Evolutionary conservation across 2,888 invertebrate species (phyloP), one percentile per base, ranked within the genome.

Genomic region (Cephus pulcher): DNA sequence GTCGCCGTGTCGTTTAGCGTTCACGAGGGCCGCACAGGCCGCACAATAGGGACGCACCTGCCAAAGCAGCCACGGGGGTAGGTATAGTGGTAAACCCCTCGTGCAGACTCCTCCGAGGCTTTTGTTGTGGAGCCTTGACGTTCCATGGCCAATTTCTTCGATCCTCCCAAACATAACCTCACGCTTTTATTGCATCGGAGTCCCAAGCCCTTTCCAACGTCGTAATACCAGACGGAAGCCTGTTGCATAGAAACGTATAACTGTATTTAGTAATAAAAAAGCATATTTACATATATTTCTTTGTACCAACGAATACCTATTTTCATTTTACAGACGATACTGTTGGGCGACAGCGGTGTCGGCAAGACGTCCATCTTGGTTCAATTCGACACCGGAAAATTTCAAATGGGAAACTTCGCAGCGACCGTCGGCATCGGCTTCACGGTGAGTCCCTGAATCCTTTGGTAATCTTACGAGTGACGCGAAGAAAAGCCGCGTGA

Each of bases 351-450:
- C 93, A 97, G 97, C 82, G 98, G 98, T 11, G 98, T 98, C 30
- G 98, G 98, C 11, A 98, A 98, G 92, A 98, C 98, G 0, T 98
- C 98, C 3, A 93, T 98, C 76, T 93, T 98, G 81, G 98, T 98
- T 40, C 97, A 98, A 93, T 98, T 98, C 91, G 98, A 98, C 92
- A 98, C 97, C 23, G 97, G 97, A 76, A 97, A 95, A 92, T 98
- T 98, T 91, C 97, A 97, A 89, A 94, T 95, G 1, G 97, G 97
- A 11, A 97, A 96, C 86, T 98, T 98, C 92, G 97, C 98, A 0
- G 98, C 98, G 11, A 98, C 98, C 1, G 98, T 98, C 76, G 98
- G 98, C 77, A 98, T 98, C 86, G 98, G 98, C 69, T 97, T 98
- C 90, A 98, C 97, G 94, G 98, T 98, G 92, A 96, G 96, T 94